These are phyloP conservation scores for Melanophora roralis DNA, from an alignment of 2,888 invertebrate genomes.

Conservation along the genomic window DNA sequence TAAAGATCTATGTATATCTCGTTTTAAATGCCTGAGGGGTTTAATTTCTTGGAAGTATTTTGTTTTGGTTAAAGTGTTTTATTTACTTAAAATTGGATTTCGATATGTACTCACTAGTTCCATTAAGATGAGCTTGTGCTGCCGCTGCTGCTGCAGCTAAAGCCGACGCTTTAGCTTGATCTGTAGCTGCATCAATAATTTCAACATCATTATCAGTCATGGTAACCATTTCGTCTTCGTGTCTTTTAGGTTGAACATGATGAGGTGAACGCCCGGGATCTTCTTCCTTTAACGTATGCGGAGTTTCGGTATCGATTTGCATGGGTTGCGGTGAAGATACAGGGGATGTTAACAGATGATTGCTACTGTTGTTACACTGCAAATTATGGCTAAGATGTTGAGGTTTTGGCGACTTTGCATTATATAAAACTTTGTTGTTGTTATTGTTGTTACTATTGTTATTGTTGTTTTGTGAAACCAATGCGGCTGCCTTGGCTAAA, in stretches of 20 bases:
- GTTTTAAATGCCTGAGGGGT: too few relatives aligned
- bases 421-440: slow-evolving; percentile 44
- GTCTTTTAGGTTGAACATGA: slow-evolving; percentile 20
- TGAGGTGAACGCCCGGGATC: slow-evolving; percentile 26
- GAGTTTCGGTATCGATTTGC: slow-evolving; percentile 72
- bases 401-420: slow-evolving; percentile 65
- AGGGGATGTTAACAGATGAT: slow-evolving; percentile 47
- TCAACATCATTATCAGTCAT: slow-evolving; percentile 63
- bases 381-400: slow-evolving; percentile 41
- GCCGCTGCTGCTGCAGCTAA: slow-evolving; percentile 78
- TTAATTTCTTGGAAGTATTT: too few relatives aligned
- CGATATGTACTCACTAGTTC: slow-evolving; percentile 81
- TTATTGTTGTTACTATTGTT: slow-evolving; percentile 48
- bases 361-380: slow-evolving; percentile 37
- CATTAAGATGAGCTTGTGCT: slow-evolving; percentile 81
- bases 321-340: slow-evolving; percentile 67
- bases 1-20: too few relatives aligned
- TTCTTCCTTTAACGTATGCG: slow-evolving; percentile 23
- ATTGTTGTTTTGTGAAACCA: slow-evolving; percentile 65
- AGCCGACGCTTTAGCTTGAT: slow-evolving; percentile 74
- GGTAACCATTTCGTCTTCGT: slow-evolving; percentile 56
- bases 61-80: background rate
- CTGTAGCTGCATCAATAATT: slow-evolving; percentile 61
- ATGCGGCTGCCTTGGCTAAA: slow-evolving; percentile 72
- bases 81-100: slow-evolving; percentile 69